Evolutionary conservation across 2,797 vertebrate species (phyloP), one percentile per base, ranked within the genome.

Genomic region (Tiaroga cobitis): DNA sequence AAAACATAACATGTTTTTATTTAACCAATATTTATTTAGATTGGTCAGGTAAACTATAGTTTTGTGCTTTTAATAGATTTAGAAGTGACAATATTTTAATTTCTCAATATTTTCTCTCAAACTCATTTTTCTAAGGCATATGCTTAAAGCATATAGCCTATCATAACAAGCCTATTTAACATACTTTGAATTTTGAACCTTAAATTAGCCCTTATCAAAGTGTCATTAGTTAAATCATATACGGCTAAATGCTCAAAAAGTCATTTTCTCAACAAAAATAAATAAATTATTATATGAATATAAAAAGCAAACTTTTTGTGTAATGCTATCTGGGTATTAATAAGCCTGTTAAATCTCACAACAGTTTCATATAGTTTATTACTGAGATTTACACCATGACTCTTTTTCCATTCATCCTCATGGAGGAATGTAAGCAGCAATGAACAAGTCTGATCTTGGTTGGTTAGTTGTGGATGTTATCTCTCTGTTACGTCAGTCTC

Each of bases 391-490:
- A 41, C 4, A 49, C n/a, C 43, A 15, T 61, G 59, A 24, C 37
- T 75, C 4, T 21, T 69, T 41, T 72, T 32, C 34, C 19, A 11
- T 37, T 11, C 24, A 3, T 41, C 34, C n/a, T 85, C 37, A 19
- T 59, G 26, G 15, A 86, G 87, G 85, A 82, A 88, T 88, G 86
- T 19, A 39, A 77, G 82, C 63, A 46, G 49, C 41, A 39, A 51
- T 19, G 46, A 74, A 56, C 87, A 76, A 83, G 87, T 83, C 89
- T 87, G 83, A 41, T 73, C 87, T 80, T 87, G 89, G 75, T 24
- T 61, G 26, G 43, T 16, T 6, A 26, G 39, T 34, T 65, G 15
- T 63, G 43, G 18, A 46, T 41, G 41, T 67, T 65, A 79, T 79
- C 49, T 32, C 13, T 34, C 13, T 43, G 8, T 8, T 43, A 11